Evolutionary conservation across 2,113 vertebrate genomes (phyloP).

Genomic region (Daboia siamensis): DNA sequence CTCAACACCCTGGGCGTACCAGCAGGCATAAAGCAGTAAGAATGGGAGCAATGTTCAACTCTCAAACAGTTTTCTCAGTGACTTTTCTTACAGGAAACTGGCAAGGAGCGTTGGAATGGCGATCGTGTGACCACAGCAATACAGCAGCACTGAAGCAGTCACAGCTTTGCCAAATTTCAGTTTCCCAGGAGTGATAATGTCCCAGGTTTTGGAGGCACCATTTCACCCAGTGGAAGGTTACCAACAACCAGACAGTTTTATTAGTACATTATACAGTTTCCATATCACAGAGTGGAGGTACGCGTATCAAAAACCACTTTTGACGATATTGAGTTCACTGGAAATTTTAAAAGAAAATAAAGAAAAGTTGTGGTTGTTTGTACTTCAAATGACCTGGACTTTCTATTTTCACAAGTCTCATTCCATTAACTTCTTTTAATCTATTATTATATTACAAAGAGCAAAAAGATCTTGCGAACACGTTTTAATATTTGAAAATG

Average conservation of each 20-base stretch:
- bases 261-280: neutral
- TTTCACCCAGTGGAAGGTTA: neutral
- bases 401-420: constrained; percentile 58
- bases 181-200: neutral
- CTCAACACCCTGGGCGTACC: neutral
- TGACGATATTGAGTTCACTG: neutral
- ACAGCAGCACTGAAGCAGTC: neutral
- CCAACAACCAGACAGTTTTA: neutral
- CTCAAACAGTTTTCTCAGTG: neutral
- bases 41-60: neutral
- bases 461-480: neutral
- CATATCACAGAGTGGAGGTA: neutral
- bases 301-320: neutral
- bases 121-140: neutral
- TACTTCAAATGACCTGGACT: constrained; percentile 56
- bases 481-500: neutral
- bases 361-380: constrained; percentile 51
- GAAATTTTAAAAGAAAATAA: neutral
- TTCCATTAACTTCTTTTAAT: constrained; percentile 54
- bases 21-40: neutral
- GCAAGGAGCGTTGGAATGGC: neutral
- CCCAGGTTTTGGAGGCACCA: neutral
- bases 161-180: neutral
- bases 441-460: constrained; percentile 20
- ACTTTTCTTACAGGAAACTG: neutral